A percentile compares a stretch with the other conserved stretches of the same genome.
Evolutionary conservation across 2,797 vertebrate genomes (phyloP).

Genomic region (Gymnoscopelus braueri): DNA sequence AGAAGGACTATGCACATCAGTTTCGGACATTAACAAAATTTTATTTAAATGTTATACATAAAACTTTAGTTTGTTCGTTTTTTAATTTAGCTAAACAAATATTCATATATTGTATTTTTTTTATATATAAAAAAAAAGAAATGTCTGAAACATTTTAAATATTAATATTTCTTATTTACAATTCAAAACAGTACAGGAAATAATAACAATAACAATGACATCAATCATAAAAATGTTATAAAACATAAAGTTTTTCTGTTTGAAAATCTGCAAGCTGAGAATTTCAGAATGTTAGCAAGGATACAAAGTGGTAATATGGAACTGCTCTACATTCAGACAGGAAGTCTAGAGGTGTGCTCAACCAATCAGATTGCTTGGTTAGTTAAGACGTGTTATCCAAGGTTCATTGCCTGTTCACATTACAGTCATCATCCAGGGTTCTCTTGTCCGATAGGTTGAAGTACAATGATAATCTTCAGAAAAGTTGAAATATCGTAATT

Average conservation of each 20-base stretch:
- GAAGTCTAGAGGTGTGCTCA: slow-evolving; percentile 73
- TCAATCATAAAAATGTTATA: slow-evolving; percentile 89
- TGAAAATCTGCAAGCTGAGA: slow-evolving; percentile 85
- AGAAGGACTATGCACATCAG: not conserved
- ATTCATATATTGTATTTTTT: slow-evolving; percentile 83
- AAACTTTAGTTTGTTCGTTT: slow-evolving; percentile 85
- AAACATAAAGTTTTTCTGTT: slow-evolving; percentile 88
- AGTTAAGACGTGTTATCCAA: slow-evolving; percentile 45
- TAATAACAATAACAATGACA: slow-evolving; percentile 81
- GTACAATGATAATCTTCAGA: slow-evolving; percentile 38
- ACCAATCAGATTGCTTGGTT: slow-evolving; percentile 41
- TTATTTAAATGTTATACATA: slow-evolving; percentile 95
- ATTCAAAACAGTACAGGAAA: slow-evolving; percentile 91
- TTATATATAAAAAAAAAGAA: slow-evolving; percentile 71
- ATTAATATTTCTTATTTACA: slow-evolving; percentile 99
- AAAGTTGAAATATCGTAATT: slow-evolving; percentile 45
- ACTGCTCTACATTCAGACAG: slow-evolving; percentile 83
- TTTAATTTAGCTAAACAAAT: slow-evolving; percentile 84
- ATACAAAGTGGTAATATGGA: slow-evolving; percentile 78
- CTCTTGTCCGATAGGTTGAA: slow-evolving; percentile 29
- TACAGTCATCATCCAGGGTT: slow-evolving; percentile 31
- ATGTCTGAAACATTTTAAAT: slow-evolving; percentile 89
- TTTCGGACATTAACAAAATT: slow-evolving; percentile 79
- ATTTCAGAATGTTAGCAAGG: slow-evolving; percentile 72
- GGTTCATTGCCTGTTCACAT: slow-evolving; percentile 48